Evolutionary conservation across 2,888 invertebrate genomes (phyloP), one percentile per base, ranked within the genome.

Genomic region (Colletes collaris): DNA sequence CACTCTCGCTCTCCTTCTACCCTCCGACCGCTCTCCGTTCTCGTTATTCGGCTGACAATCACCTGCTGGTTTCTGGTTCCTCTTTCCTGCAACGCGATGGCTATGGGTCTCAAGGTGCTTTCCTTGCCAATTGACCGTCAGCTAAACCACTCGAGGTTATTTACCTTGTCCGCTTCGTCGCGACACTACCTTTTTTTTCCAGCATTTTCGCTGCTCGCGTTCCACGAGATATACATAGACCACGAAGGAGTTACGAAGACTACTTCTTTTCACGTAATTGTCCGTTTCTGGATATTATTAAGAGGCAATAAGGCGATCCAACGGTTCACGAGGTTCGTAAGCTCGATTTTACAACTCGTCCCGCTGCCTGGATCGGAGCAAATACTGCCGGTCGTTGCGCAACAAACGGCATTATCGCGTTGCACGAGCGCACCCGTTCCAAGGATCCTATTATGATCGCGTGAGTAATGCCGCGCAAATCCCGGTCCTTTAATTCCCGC

Each of bases 401-500:
- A 73, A 64, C 76, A 77, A 55, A 62, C 78, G 52, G 83, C 79
- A 86, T 86, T 86, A 86, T 86, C 86, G 78, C 74, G 70, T 81
- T 77, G 87, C 85, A 80, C 81, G 79, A 81, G 83, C 82, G 79
- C 86, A 82, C 82, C 84, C 85, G 85, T 85, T 85, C 76, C 83
- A 65, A 64, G 59, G 67, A 68, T 72, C 78, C 86, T 82, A 87
- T 87, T 87, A 86, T 86, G 79, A 87, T 68, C 74, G 69, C 59
- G 71, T 75, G 86, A 85, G 86, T 86, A 86, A 86, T 86, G 76
- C 85, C 85, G 70, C 73, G 76, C 63, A 70, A 75, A 86, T 81
- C 76, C 72, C 81, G 62, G 86, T 86, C 88, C 87, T 87, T 87
- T 81, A 79, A 83, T 86, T 86, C 87, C 76, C 82, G 81, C 82